These are phyloP conservation scores for Chondrilla cf. caribensis DNA, from an alignment of 37 sponge, comb jelly and placozoan genomes.

Conservation along the genomic window DNA sequence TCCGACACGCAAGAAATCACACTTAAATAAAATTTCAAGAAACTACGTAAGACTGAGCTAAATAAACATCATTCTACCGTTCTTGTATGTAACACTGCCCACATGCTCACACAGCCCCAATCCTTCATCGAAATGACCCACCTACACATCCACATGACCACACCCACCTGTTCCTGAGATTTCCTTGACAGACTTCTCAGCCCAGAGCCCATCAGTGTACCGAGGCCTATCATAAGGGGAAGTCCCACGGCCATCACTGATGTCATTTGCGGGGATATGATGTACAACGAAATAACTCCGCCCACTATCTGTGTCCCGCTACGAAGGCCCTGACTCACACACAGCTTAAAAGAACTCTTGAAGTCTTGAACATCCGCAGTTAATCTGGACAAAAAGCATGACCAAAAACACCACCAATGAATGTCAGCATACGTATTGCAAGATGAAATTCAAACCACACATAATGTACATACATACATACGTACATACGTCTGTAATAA, in stretches of 20 bases:
- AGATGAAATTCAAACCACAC: background rate
- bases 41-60: too few relatives aligned
- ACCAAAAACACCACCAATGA: background rate
- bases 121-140: too few relatives aligned
- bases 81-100: too few relatives aligned
- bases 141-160: too few relatives aligned
- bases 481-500: background rate
- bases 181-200: slow-evolving; percentile 77
- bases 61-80: too few relatives aligned
- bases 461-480: slow-evolving; percentile 13
- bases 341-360: slow-evolving; percentile 92
- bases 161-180: slow-evolving; percentile 76
- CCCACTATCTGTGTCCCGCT: slow-evolving; percentile 75
- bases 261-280: slow-evolving; percentile 88
- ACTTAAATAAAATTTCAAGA: too few relatives aligned
- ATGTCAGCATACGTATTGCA: background rate
- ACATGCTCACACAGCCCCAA: too few relatives aligned
- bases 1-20: too few relatives aligned
- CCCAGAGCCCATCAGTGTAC: slow-evolving; percentile 61
- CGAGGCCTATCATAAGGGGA: slow-evolving; percentile 70
- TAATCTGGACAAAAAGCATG: slow-evolving; percentile 39
- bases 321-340: slow-evolving; percentile 73
- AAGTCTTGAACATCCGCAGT: slow-evolving; percentile 93
- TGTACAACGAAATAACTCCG: slow-evolving; percentile 75
- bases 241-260: slow-evolving; percentile 54